Percentiles rank a stretch among this genome's conserved stretches.
Conservation (phyloP, 2,888 invertebrate species). For the Campoletis raptor region DNA sequence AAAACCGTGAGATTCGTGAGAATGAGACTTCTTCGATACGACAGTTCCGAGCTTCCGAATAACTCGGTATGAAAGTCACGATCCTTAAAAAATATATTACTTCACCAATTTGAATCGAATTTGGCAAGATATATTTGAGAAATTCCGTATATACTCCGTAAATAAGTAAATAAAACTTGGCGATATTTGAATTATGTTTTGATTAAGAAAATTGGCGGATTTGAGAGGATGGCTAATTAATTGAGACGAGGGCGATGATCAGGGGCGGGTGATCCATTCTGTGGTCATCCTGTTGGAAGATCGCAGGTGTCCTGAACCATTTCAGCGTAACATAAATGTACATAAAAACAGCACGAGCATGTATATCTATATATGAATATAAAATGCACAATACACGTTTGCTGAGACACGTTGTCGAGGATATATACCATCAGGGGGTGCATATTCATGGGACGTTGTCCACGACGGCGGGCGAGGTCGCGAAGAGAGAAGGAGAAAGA, state of each 20-base stretch:
- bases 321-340: constrained; percentile 44
- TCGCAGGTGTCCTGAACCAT: constrained; percentile 69
- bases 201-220: constrained; percentile 14
- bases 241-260: constrained; percentile 6
- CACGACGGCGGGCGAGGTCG: neutral
- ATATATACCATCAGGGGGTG: constrained; percentile 65
- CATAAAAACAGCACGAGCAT: constrained; percentile 19
- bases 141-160: neutral
- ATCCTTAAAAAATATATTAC: neutral
- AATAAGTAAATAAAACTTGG: neutral
- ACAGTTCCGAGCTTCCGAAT: constrained; percentile 55
- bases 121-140: neutral
- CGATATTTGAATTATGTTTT: neutral
- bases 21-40: constrained; percentile 16
- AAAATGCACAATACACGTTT: constrained; percentile 19
- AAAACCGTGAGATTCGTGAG: constrained; percentile 35
- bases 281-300: constrained; percentile 66
- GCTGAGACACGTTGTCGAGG: constrained; percentile 51
- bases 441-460: constrained; percentile 69
- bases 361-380: constrained; percentile 10
- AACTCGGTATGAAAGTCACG: constrained; percentile 45
- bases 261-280: constrained; percentile 23
- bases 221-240: constrained; percentile 27
- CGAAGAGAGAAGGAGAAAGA: constrained; percentile 7
- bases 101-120: constrained; percentile 5